These are phyloP conservation scores for Brachionus rubens DNA, from an alignment of 1,140 invertebrate species.

Conservation along the genomic window DNA sequence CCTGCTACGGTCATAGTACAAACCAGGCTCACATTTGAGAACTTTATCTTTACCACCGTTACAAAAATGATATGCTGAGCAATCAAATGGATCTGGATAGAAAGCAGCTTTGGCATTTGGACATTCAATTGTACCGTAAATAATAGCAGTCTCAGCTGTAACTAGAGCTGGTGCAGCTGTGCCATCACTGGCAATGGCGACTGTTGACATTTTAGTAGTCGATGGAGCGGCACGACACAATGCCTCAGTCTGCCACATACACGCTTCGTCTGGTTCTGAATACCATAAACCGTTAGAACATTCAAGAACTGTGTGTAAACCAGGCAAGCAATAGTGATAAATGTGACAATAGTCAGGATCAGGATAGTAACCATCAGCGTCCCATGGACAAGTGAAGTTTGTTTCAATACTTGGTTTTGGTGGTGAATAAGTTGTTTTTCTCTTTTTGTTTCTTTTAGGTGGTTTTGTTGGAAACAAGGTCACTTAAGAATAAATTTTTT, in stretches of 20 bases:
- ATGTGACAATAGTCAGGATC: slow-evolving; percentile 23
- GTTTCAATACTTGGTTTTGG: not conserved
- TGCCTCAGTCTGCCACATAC: slow-evolving; percentile 22
- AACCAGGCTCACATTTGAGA: slow-evolving; percentile 41
- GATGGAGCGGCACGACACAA: not conserved
- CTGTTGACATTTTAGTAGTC: not conserved
- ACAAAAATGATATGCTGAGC: slow-evolving; percentile 45
- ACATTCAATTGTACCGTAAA: slow-evolving; percentile 42
- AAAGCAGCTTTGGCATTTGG: not conserved
- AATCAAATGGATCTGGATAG: slow-evolving; percentile 46
- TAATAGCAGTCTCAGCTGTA: not conserved
- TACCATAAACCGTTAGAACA: slow-evolving; percentile 29
- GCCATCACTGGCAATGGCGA: not conserved
- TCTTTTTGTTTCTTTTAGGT: not conserved
- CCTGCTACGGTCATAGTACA: slow-evolving; percentile 39
- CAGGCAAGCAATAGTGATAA: slow-evolving; percentile 23
- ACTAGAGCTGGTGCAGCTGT: not conserved
- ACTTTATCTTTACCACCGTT: slow-evolving; percentile 46
- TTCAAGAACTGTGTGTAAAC: slow-evolving; percentile 6
- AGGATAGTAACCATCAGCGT: slow-evolving; percentile 1
- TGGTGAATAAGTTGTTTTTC: slow-evolving; percentile 35
- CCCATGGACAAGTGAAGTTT: slow-evolving; percentile 45
- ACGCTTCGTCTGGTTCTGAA: slow-evolving; percentile 2
- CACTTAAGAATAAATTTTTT: no score
- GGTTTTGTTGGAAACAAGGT: slow-evolving; percentile 31